phyloP scores from a whole-genome alignment of 2,113 vertebrate species.

The Catharus minimus region DNA sequence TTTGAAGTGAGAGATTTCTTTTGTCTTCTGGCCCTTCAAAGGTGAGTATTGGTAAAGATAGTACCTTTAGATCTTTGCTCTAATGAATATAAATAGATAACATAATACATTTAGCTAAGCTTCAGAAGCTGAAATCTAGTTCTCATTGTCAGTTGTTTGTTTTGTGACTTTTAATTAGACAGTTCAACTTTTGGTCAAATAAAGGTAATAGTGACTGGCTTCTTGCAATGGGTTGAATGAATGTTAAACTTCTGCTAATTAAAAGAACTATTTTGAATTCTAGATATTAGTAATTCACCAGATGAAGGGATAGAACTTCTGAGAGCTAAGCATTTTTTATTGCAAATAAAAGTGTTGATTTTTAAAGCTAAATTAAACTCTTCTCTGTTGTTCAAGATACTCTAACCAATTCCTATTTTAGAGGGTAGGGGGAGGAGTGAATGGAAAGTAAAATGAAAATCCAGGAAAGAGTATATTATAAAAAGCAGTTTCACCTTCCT shows the following conservation, averaged over 20 bases:
- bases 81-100: background rate
- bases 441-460: background rate
- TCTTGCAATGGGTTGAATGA: background rate
- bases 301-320: background rate
- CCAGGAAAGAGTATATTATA: background rate
- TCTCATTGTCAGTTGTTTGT: background rate
- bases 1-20: background rate
- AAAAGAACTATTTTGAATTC: background rate
- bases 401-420: background rate
- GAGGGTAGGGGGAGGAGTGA: background rate
- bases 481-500: background rate
- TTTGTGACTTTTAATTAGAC: slow-evolving; percentile 9
- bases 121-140: background rate
- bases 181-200: background rate
- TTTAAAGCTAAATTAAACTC: background rate
- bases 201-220: background rate
- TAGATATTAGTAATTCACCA: background rate
- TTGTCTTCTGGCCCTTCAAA: background rate
- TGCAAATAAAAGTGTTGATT: background rate
- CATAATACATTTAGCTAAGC: background rate
- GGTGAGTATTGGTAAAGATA: background rate
- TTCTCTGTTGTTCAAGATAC: background rate
- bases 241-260: slow-evolving; percentile 29
- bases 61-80: background rate
- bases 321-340: background rate